Evolutionary conservation across 1,140 invertebrate genomes (phyloP).

Genomic region (Vanessa atalanta): DNA sequence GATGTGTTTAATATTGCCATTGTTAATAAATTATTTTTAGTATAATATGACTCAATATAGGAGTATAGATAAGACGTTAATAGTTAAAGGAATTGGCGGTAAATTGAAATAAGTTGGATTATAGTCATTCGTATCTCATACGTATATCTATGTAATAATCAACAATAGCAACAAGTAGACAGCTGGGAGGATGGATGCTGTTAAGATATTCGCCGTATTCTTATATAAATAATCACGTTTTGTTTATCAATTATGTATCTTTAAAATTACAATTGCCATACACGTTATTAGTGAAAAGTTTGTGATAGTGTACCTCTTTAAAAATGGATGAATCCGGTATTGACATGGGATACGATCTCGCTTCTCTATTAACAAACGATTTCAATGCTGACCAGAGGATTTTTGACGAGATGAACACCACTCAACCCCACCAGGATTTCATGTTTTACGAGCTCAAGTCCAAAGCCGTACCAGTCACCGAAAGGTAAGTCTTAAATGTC

Average conservation of each 20-base stretch:
- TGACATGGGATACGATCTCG: slow-evolving; percentile 87
- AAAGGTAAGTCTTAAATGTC: slow-evolving; percentile 80
- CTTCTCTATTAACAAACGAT: slow-evolving; percentile 82
- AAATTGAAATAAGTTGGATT: slow-evolving; percentile 52
- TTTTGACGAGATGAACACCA: slow-evolving; percentile 80
- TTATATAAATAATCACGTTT: slow-evolving; percentile 58
- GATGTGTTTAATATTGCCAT: slow-evolving; percentile 21
- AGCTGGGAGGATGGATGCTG: slow-evolving; percentile 76
- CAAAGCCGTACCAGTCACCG: slow-evolving; percentile 83
- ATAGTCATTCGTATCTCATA: slow-evolving; percentile 63
- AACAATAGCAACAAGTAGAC: slow-evolving; percentile 77
- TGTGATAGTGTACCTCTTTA: slow-evolving; percentile 69
- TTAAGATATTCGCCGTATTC: slow-evolving; percentile 57
- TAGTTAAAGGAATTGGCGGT: not conserved
- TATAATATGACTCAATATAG: slow-evolving; percentile 27
- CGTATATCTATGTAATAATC: slow-evolving; percentile 51
- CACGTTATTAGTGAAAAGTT: slow-evolving; percentile 63
- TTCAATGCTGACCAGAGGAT: slow-evolving; percentile 80
- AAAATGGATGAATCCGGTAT: slow-evolving; percentile 86
- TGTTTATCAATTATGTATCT: slow-evolving; percentile 61
- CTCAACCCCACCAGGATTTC: slow-evolving; percentile 82
- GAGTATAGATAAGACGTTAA: not conserved
- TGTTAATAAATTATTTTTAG: slow-evolving; percentile 11
- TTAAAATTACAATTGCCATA: slow-evolving; percentile 50
- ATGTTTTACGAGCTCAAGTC: slow-evolving; percentile 87